These are phyloP conservation scores for Pherbina coryleti DNA, from an alignment of 2,888 invertebrate genomes.

Conservation along the genomic window DNA sequence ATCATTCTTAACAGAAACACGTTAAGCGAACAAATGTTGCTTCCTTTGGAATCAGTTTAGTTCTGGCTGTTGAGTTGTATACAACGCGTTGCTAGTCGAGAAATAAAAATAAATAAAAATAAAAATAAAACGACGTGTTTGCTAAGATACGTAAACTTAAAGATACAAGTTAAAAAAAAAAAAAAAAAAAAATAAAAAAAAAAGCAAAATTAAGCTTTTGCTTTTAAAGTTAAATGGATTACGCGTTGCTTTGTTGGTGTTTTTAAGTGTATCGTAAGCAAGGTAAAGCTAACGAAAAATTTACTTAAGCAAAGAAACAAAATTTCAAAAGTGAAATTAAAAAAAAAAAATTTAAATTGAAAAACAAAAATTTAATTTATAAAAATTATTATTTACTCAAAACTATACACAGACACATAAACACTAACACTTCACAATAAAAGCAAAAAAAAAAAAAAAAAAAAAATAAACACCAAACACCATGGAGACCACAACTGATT, in stretches of 20 bases:
- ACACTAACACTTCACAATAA: background rate
- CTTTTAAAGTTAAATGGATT: background rate
- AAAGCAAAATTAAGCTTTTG: background rate
- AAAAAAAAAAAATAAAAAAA: background rate
- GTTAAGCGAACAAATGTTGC: slow-evolving; percentile 8
- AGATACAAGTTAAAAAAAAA: background rate
- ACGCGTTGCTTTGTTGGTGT: background rate
- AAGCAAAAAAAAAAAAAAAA: too few relatives aligned
- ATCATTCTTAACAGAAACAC: slow-evolving; percentile 22
- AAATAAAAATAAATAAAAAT: background rate
- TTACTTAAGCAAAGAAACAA: too few relatives aligned
- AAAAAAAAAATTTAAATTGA: background rate
- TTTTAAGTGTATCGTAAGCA: background rate
- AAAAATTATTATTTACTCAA: slow-evolving; percentile 6
- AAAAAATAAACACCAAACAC: background rate
- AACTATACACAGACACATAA: background rate
- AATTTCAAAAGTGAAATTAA: slow-evolving; percentile 8
- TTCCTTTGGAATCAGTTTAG: slow-evolving; percentile 28
- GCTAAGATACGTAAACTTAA: background rate
- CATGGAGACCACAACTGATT: slow-evolving; percentile 50
- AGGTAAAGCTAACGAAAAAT: background rate
- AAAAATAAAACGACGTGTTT: slow-evolving; percentile 8
- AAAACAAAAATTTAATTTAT: slow-evolving; percentile 21
- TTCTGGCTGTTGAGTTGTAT: slow-evolving; percentile 35
- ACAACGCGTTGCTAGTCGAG: background rate